phyloP scores from a whole-genome alignment of 2,113 vertebrate genomes.

The Varanus salvator region DNA sequence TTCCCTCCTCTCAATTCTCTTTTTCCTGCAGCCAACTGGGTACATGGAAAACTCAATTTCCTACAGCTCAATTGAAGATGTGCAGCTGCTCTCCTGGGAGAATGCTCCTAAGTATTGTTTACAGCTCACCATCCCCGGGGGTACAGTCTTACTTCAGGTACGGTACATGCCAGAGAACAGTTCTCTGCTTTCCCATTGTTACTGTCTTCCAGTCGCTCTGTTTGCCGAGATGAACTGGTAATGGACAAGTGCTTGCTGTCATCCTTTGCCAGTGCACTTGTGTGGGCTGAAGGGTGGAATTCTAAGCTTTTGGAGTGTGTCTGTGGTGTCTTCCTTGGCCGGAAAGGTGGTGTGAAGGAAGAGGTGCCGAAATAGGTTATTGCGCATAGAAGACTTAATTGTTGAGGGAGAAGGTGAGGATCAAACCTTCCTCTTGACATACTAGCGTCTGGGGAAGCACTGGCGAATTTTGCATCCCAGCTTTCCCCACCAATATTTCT shows the following conservation, averaged over 20 bases:
- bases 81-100: conserved; percentile 99
- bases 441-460: not conserved
- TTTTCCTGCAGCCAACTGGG: conserved; percentile 89
- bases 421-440: not conserved
- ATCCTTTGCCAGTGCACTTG: conserved; percentile 30
- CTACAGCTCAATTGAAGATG: conserved; percentile 97
- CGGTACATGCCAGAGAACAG: conserved; percentile 47
- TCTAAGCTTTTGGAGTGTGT: not conserved
- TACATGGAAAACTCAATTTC: conserved; percentile 98
- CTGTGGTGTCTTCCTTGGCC: not conserved
- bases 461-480: not conserved
- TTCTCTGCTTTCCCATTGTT: conserved; percentile 15
- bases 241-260: conserved; percentile 6
- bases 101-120: conserved; percentile 99
- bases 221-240: conserved; percentile 13
- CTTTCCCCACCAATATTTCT: not conserved
- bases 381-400: not conserved
- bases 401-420: not conserved
- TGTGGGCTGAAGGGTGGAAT: not conserved
- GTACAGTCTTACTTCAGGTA: conserved; percentile 97
- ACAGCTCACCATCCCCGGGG: conserved; percentile 96
- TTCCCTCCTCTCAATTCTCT: conserved; percentile 40
- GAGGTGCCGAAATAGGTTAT: not conserved
- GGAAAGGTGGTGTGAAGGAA: not conserved
- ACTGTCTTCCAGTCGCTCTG: conserved; percentile 13